Conservation (phyloP, 2,888 invertebrate species). For the Ophioninae sp. region DNA sequence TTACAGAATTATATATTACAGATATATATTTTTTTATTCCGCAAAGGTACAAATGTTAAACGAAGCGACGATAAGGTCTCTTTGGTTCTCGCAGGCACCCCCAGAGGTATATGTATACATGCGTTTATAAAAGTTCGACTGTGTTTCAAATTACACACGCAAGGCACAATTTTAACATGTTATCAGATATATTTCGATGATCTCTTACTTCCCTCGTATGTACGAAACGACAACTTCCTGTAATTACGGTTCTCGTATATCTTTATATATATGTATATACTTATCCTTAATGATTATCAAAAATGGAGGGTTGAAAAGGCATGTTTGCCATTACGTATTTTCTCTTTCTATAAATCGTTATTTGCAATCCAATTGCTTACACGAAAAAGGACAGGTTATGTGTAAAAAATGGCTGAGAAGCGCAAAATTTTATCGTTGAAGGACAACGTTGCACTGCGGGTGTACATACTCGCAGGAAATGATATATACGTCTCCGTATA, state of each 20-base stretch:
- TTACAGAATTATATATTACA: no score
- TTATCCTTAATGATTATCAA: background rate
- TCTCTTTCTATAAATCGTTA: background rate
- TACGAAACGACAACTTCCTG: slow-evolving; percentile 3
- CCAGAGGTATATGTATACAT: background rate
- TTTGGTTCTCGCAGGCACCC: slow-evolving; percentile 25
- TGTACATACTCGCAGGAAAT: background rate
- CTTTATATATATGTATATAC: background rate
- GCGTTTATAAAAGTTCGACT: background rate
- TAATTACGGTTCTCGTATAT: background rate
- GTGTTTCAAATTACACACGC: background rate
- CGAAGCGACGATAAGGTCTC: slow-evolving; percentile 26
- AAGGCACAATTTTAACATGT: background rate
- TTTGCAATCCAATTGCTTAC: slow-evolving; percentile 7
- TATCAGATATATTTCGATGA: background rate
- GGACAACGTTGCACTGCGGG: background rate
- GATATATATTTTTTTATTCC: slow-evolving; percentile 13
- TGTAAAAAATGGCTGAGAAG: background rate
- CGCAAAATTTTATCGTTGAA: background rate
- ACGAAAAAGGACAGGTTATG: slow-evolving; percentile 20
- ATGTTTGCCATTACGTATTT: background rate
- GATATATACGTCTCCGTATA: slow-evolving; percentile 32
- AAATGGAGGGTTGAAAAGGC: slow-evolving; percentile 6
- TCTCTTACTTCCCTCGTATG: slow-evolving; percentile 12
- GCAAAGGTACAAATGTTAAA: background rate